A percentile compares a stretch with the other conserved stretches of the same genome.
These are phyloP conservation scores for Caenorhabditis remanei DNA, from an alignment of 1,140 invertebrate species.

Conservation along the genomic window DNA sequence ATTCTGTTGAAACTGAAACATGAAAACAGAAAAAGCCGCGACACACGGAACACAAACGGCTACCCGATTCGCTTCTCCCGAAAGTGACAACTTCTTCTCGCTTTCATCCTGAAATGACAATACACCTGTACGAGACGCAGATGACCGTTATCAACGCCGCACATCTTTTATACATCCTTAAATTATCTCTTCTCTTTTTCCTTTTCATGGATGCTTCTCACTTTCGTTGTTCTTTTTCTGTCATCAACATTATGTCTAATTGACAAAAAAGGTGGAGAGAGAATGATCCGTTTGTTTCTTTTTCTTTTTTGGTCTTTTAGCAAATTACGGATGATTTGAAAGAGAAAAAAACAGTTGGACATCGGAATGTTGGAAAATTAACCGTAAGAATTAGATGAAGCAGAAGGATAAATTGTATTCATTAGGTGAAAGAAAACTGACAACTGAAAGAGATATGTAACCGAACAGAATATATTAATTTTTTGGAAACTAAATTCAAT, in stretches of 20 bases:
- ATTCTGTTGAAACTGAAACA: constrained; percentile 6
- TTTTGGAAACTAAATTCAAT: too few relatives aligned
- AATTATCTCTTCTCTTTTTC: constrained; percentile 38
- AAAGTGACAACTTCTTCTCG: constrained; percentile 44
- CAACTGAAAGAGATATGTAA: background rate
- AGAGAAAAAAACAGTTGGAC: constrained; percentile 21
- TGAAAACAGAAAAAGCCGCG: constrained; percentile 9
- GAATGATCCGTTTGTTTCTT: constrained; percentile 45
- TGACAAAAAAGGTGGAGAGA: constrained; percentile 31
- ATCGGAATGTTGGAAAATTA: constrained; percentile 10
- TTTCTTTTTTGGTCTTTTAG: constrained; percentile 13
- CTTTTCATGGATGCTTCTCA: constrained; percentile 38
- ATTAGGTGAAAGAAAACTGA: background rate
- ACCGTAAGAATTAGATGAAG: background rate
- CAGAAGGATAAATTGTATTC: constrained; percentile 6
- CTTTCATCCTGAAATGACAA: constrained; percentile 7
- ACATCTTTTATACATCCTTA: constrained; percentile 50
- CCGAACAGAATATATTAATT: background rate
- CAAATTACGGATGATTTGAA: constrained; percentile 1
- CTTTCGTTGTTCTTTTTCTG: constrained; percentile 24
- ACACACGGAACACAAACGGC: background rate
- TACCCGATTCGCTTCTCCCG: background rate
- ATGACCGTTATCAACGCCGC: constrained; percentile 22
- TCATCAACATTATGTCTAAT: constrained; percentile 35
- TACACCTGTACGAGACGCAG: constrained; percentile 10